Percentiles rank a stretch among this genome's conserved stretches.
These are phyloP conservation scores for Nothura maculosa DNA, from an alignment of 2,797 vertebrate genomes.

Conservation along the genomic window DNA sequence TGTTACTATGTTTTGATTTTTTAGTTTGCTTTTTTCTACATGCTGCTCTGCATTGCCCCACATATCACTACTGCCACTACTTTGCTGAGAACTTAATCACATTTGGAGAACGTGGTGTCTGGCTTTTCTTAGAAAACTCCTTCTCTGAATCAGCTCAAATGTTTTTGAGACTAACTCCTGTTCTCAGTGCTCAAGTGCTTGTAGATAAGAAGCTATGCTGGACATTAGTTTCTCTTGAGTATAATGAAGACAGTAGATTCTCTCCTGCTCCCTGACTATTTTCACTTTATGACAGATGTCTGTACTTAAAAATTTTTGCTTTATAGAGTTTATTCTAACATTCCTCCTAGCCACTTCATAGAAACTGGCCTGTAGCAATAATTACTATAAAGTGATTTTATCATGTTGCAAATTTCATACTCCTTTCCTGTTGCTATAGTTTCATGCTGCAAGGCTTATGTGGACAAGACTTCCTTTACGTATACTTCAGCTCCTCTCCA, in stretches of 20 bases:
- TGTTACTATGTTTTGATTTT: background rate
- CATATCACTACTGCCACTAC: background rate
- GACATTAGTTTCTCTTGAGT: background rate
- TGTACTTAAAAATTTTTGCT: background rate
- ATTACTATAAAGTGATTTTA: background rate
- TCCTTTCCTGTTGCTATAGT: background rate
- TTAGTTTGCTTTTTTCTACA: background rate
- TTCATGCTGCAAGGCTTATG: background rate
- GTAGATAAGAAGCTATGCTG: background rate
- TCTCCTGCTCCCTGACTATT: background rate
- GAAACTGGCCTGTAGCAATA: background rate
- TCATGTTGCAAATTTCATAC: background rate
- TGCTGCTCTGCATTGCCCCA: background rate
- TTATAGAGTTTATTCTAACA: background rate
- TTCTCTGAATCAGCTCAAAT: background rate
- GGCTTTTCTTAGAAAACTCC: background rate
- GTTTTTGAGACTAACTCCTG: background rate
- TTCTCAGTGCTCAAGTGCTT: background rate
- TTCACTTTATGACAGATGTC: background rate
- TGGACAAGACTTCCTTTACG: background rate
- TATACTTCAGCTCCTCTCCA: background rate
- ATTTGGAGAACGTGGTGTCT: background rate
- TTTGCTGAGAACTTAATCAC: background rate
- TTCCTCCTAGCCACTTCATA: background rate
- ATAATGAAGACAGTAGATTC: background rate